Evolutionary conservation across 2,888 invertebrate species (phyloP).

Genomic region (Nephrotoma appendiculata): DNA sequence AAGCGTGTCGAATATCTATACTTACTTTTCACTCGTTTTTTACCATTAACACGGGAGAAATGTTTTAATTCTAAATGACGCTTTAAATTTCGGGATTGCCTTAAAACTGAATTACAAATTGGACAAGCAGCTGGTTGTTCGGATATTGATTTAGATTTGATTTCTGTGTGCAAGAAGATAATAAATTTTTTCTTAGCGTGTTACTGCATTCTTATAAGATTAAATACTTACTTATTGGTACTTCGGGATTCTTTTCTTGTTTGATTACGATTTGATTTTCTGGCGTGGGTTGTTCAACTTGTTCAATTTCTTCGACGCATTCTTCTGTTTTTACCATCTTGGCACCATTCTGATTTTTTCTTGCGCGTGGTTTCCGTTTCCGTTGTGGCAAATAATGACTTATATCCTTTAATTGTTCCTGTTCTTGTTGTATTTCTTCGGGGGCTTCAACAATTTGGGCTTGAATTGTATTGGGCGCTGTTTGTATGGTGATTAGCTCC

Average conservation of each 20-base stretch:
- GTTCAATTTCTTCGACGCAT: slow-evolving; percentile 5
- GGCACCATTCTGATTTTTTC: slow-evolving; percentile 16
- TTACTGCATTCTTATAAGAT: not conserved
- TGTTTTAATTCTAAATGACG: slow-evolving; percentile 38
- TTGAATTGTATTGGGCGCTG: slow-evolving; percentile 29
- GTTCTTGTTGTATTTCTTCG: slow-evolving; percentile 24
- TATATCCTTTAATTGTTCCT: slow-evolving; percentile 29
- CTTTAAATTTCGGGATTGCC: slow-evolving; percentile 42
- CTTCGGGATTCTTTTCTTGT: not conserved
- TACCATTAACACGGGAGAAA: slow-evolving; percentile 32
- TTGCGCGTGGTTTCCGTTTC: slow-evolving; percentile 38
- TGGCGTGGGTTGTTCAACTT: not conserved
- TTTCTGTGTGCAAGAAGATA: slow-evolving; percentile 18
- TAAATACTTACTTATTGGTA: slow-evolving; percentile 7
- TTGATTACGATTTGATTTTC: not conserved
- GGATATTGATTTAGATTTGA: slow-evolving; percentile 34
- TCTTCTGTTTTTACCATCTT: not conserved
- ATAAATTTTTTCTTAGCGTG: not conserved
- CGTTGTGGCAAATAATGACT: slow-evolving; percentile 38
- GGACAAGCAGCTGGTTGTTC: slow-evolving; percentile 46
- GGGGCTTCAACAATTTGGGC: slow-evolving; percentile 31
- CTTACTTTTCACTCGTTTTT: slow-evolving; percentile 33
- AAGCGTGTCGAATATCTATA: slow-evolving; percentile 13
- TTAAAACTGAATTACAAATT: slow-evolving; percentile 41
- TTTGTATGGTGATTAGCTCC: slow-evolving; percentile 2